Evolutionary conservation across 2,113 vertebrate species (phyloP), one percentile per base, ranked within the genome.

Genomic region (Macquaria australasica): DNA sequence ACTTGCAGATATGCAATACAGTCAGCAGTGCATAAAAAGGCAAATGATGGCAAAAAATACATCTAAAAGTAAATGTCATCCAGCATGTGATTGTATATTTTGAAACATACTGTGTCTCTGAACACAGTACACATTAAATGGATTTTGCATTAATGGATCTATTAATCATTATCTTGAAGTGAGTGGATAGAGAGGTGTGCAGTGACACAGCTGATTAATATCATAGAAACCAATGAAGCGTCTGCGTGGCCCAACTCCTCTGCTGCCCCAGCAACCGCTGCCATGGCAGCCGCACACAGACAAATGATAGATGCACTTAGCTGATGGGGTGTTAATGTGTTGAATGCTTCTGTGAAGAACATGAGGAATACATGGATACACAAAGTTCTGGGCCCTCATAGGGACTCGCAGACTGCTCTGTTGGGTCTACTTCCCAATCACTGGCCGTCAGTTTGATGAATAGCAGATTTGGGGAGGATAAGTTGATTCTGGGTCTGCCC

Each of bases 161-260:
- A 73, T 91, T 81, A 83, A 83, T 89, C 84, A 53, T 28, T 60
- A 14, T 39, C 70, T 71, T 51, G 64, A 34, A 71, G 68, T 60
- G 84, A 82, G 72, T 83, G 15, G 67, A 64, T 28, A 75, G 63
- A 87, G 72, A 77, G 77, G 72, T 69, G 81, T 77, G 43, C 31
- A 69, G 68, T 68, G 82, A 89, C 81, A 87, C 78, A 73, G 77
- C 67, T 90, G 87, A 93, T 88, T 91, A 86, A 93, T 87, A 85
- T 72, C 58, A 79, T 15, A 67, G 77, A 71, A 83, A 81, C 56
- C 83, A 76, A 67, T 51, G 77, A 80, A 74, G 83, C 86, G 21
- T 75, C 70, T 51, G 41, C 15, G 8, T 37, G 53, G 70, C 41
- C 39, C 31, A 25, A 72, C 80, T 77, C 66, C 66, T 25, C 48